Base-by-base conservation (phyloP, 1,140 invertebrate genomes). In the Drosophila sturtevanti region DNA sequence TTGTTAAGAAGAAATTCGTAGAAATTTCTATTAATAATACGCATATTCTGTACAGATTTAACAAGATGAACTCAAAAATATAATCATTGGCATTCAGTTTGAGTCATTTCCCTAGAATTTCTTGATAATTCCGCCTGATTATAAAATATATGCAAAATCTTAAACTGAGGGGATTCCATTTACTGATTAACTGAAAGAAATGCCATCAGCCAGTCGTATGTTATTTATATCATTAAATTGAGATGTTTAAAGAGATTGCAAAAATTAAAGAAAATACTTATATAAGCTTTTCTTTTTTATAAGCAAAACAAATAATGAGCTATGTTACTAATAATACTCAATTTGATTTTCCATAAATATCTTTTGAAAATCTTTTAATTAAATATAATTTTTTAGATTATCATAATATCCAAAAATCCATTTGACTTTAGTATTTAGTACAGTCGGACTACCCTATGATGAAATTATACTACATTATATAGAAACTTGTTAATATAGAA, bases 1-100 rank as follows among this genome's bases (percentile, higher is more conserved):
- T 69, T 60, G 16, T 34, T 41, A 78, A 48, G 16, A 18, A 48
- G 41, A 48, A 48, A 70, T 86, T 86, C 82, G 64, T 27, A 79
- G 82, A 86, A 86, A 82, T 79, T 77, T 14, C 51, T 67, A 89
- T 89, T 89, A 86, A 63, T 82, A 86, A 89, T 72, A 66, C 41
- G 59, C 58, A 9, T 14, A 31, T 76, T 68, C 58, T 70, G 54
- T 67, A 66, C 74, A 67, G 67, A 79, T 55, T 73, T 70, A 55
- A 67, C 68, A 61, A 48, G 62, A 56, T 35, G 55, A 61, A 61
- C 27, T 54, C 16, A 44, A 58, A 66, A 58, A 66, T 41, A 62
- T 55, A 38, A 58, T 34, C 7, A 34, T 38, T 22, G 41, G 21
- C 34, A 7, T 4, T 9, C 24, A 27, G 37, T 34, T 64, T 85